Evolutionary conservation across 2,113 vertebrate genomes (phyloP).

Genomic region (Plotosus lineatus): DNA sequence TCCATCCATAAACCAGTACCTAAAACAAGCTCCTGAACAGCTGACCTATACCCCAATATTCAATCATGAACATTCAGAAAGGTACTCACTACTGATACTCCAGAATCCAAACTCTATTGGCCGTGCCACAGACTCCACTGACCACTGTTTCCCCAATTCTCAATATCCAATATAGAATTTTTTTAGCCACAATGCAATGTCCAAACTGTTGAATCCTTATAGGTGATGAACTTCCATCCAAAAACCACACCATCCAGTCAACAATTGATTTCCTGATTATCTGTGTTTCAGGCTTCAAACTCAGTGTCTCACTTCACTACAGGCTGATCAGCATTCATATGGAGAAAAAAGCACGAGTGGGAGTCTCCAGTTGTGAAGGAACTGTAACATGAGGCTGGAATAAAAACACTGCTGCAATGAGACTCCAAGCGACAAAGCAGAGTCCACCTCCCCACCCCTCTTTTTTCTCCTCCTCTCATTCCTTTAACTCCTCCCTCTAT

Average conservation of each 20-base stretch:
- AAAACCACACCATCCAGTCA: neutral
- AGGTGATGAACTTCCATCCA: neutral
- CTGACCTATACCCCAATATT: neutral
- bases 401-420: constrained; percentile 56
- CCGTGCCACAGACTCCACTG: neutral
- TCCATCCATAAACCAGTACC: neutral
- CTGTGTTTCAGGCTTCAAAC: neutral
- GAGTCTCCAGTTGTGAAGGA: constrained; percentile 8
- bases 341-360: neutral
- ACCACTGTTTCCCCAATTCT: neutral
- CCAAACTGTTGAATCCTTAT: neutral
- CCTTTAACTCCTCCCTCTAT: constrained; percentile 42
- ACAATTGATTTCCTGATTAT: neutral
- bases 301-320: neutral
- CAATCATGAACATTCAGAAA: neutral
- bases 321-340: neutral
- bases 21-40: neutral
- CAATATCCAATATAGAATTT: neutral
- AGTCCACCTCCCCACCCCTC: neutral
- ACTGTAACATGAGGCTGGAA: constrained; percentile 46
- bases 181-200: neutral
- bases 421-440: constrained; percentile 29
- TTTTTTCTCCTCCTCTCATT: constrained; percentile 55
- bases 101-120: neutral
- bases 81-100: neutral